Base-by-base conservation (phyloP, 2,888 invertebrate species). In the Octodonta nipae region DNA sequence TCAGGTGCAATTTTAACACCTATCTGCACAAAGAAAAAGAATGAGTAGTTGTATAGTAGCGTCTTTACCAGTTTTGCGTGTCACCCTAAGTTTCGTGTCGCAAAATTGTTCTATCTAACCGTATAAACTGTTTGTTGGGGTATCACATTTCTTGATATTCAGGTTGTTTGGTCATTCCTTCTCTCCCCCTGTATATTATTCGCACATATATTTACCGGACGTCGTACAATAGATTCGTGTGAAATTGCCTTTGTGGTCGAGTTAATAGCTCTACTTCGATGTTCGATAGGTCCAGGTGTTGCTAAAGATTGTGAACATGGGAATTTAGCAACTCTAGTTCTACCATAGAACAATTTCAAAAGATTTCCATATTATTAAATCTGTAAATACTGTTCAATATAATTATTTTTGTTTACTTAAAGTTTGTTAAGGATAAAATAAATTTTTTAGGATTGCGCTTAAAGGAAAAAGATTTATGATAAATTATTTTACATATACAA, bases 1-100 rank as follows among this genome's bases (percentile, higher is more conserved):
- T 58, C 58, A 58, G 58, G 56, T 58, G 57, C 55, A 54, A 52
- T 54, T 51, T 56, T 56, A 56, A 57, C 58, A 58, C 56, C 56
- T 57, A 47, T 49, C 41, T 44, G 45, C 45, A 45, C 46, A 48
- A 40, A 43, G 43, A 36, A 33, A 38, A 41, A 32, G 34, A 34
- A 32, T 29, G 33, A 33, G 13, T 6, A 28, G 28, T 28, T 28
- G 13, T 5, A n/a, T 15, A 6, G 20, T 6, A 13, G 27, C 26
- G 5, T 25, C 10, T 15, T 12, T 27, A 15, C 35, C 26, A 22
- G 27, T 34, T 28, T 27, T 31, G 31, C 35, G 33, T 42, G 36
- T 37, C 46, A 45, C 38, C 43, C 44, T 30, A 41, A 36, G 34
- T 39, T 33, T 42, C 44, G 44, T n/a, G n/a, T n/a, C n/a, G 48